Conservation (phyloP, 2,113 vertebrate genomes). For the Leucoraja erinaceus region DNA sequence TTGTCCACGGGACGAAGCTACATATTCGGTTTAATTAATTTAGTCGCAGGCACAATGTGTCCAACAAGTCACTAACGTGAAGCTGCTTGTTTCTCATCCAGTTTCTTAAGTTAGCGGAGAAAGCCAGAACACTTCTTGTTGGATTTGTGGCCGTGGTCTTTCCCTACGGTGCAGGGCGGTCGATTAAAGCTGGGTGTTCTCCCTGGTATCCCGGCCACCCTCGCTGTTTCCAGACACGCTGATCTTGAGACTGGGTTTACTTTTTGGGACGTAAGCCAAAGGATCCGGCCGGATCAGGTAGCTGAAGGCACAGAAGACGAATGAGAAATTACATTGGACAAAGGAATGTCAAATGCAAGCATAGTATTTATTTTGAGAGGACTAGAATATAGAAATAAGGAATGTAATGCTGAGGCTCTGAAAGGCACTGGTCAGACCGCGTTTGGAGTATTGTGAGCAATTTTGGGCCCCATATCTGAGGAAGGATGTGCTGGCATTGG, state of each 20-base stretch:
- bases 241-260: constrained; percentile 55
- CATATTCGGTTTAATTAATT: constrained; percentile 11
- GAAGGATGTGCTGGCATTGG: too few species aligned
- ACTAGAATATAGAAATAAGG: too few species aligned
- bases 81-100: not conserved
- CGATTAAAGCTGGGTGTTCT: constrained; percentile 68
- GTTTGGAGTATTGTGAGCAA: too few species aligned
- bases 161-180: not conserved
- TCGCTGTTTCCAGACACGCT: constrained; percentile 57
- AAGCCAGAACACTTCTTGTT: not conserved
- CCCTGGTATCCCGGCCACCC: constrained; percentile 59
- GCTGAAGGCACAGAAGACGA: constrained; percentile 46
- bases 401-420: too few species aligned
- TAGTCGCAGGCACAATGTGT: not conserved
- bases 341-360: not conserved
- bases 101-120: not conserved
- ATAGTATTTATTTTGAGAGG: too few species aligned
- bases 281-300: constrained; percentile 72
- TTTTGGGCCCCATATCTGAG: too few species aligned
- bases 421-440: too few species aligned
- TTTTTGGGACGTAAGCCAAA: constrained; percentile 62
- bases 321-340: constrained; percentile 38
- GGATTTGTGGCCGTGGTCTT: not conserved
- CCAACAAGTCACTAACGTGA: not conserved
- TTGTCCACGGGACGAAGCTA: not conserved